phyloP scores from a whole-genome alignment of 2,113 vertebrate species.

The Macquaria ambigua region DNA sequence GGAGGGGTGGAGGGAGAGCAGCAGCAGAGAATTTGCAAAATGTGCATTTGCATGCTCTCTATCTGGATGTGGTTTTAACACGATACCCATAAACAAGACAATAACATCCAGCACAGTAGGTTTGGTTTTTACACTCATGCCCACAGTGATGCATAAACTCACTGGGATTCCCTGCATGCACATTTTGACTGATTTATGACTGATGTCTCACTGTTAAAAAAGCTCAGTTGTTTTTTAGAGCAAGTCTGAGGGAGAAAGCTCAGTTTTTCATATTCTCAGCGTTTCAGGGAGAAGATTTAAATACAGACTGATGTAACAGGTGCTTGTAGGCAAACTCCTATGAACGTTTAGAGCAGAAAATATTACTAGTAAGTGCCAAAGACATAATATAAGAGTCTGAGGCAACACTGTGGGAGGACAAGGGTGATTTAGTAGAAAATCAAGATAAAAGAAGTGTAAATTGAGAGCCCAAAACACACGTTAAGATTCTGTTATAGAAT shows the following conservation, averaged over 20 bases:
- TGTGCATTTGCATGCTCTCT: constrained; percentile 42
- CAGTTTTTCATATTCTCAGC: not conserved
- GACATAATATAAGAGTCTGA: not conserved
- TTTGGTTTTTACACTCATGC: not conserved
- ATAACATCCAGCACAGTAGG: not conserved
- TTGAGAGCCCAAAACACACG: not conserved
- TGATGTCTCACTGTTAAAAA: not conserved
- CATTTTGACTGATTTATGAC: constrained; percentile 16
- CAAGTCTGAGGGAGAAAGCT: not conserved
- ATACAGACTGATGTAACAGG: constrained; percentile 23
- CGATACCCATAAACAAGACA: not conserved
- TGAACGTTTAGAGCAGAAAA: not conserved
- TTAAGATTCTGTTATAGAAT: not conserved
- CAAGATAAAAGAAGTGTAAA: not conserved
- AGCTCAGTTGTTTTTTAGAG: not conserved
- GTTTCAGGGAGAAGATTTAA: not conserved
- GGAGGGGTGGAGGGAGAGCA: not conserved
- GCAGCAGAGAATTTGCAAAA: constrained; percentile 53
- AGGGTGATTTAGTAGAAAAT: not conserved
- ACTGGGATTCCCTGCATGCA: not conserved
- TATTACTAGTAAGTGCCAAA: not conserved
- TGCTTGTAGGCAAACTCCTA: not conserved
- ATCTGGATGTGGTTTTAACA: constrained; percentile 50
- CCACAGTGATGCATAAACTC: not conserved
- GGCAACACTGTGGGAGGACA: not conserved